Evolutionary conservation across 1,140 invertebrate genomes (phyloP).

Genomic region (Holotrichia oblita): DNA sequence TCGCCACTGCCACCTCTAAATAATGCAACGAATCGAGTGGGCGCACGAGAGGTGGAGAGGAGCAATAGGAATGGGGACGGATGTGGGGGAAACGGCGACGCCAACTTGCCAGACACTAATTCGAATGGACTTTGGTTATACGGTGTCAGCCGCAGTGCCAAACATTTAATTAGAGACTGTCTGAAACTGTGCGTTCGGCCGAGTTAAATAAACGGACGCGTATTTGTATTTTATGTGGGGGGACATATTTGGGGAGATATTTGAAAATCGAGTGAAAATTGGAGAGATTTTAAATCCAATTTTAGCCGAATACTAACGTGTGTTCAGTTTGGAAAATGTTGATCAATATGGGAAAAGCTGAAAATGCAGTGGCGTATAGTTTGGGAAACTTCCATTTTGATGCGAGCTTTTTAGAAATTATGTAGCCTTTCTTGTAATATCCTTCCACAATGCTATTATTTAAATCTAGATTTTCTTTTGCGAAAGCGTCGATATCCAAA

Average conservation of each 20-base stretch:
- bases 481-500: no score
- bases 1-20: background rate
- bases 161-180: slow-evolving; percentile 15
- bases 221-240: background rate
- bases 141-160: slow-evolving; percentile 14
- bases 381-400: no score
- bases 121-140: slow-evolving; percentile 1
- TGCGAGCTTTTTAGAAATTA: no score
- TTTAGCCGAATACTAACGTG: no score
- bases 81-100: background rate
- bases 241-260: background rate
- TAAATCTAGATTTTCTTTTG: no score
- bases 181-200: background rate
- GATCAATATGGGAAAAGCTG: no score
- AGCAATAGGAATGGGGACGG: background rate
- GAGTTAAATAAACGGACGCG: background rate
- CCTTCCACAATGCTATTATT: no score
- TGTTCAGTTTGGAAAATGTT: no score
- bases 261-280: background rate
- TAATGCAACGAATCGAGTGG: background rate
- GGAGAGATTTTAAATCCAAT: background rate
- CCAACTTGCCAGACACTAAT: slow-evolving; percentile 11
- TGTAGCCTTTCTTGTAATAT: no score
- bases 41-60: background rate
- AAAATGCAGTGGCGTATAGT: no score